Percentiles rank a stretch among this genome's conserved stretches.
Conservation (phyloP, 2,888 invertebrate species). For the Drosophila paramelanica region DNA sequence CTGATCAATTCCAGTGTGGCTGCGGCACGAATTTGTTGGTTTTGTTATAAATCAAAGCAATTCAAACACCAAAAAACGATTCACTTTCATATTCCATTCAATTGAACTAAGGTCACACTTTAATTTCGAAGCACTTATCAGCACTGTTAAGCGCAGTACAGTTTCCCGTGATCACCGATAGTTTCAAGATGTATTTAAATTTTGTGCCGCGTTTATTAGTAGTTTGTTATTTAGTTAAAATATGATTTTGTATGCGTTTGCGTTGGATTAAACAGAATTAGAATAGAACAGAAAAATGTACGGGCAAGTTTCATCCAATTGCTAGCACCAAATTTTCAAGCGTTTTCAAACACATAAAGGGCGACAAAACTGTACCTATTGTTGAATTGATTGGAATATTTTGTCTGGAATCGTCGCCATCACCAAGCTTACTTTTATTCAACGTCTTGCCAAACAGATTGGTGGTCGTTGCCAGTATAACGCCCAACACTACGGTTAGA, state of each 20-base stretch:
- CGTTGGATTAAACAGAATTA: constrained; percentile 14
- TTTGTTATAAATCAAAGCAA: constrained; percentile 27
- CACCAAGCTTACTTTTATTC: constrained; percentile 83
- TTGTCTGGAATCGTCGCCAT: constrained; percentile 84
- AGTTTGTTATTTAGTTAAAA: constrained; percentile 11
- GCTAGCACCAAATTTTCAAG: constrained; percentile 41
- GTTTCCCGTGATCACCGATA: constrained; percentile 15
- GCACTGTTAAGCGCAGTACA: constrained; percentile 44
- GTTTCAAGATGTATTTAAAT: background rate
- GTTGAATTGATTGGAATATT: constrained; percentile 85
- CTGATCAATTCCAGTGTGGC: constrained; percentile 86
- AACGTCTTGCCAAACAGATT: constrained; percentile 65
- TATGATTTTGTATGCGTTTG: constrained; percentile 11
- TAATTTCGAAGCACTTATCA: constrained; percentile 49
- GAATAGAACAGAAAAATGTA: constrained; percentile 6
- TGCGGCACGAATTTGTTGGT: constrained; percentile 35
- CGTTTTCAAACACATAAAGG: constrained; percentile 51
- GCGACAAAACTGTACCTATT: constrained; percentile 83
- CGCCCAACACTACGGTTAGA: constrained; percentile 64
- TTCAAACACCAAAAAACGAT: constrained; percentile 24
- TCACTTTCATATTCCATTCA: constrained; percentile 79
- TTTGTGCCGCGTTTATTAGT: constrained; percentile 8
- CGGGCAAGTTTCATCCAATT: constrained; percentile 19
- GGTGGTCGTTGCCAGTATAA: constrained; percentile 66
- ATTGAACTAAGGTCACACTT: constrained; percentile 78